Evolutionary conservation across 2,888 invertebrate species (phyloP).

Genomic region (Adelphocoris suturalis): DNA sequence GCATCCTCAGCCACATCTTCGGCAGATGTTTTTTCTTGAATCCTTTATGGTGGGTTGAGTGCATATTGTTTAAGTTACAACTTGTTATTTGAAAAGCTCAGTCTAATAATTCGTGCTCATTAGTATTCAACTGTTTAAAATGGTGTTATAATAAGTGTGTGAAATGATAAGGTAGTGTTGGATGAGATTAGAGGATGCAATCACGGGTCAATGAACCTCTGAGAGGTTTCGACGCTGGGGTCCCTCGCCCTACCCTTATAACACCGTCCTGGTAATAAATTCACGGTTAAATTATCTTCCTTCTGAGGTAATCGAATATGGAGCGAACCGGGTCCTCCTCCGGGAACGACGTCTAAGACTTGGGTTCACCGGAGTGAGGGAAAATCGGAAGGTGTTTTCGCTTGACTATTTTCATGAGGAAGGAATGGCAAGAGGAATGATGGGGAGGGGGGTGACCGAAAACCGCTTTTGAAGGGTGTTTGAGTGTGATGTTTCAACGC

Average conservation of each 20-base stretch:
- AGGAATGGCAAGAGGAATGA: not conserved
- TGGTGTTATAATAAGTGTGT: too few species aligned
- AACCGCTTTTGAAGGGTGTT: conserved; percentile 37
- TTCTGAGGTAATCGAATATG: conserved; percentile 28
- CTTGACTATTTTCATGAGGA: conserved; percentile 30
- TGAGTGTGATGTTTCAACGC: conserved; percentile 18
- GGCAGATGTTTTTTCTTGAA: too few species aligned
- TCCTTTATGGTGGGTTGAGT: too few species aligned
- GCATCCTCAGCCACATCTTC: too few species aligned
- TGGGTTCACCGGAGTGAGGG: conserved; percentile 12
- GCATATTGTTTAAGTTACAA: too few species aligned
- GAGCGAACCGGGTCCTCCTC: conserved; percentile 31
- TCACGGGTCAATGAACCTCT: conserved; percentile 25
- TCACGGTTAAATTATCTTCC: conserved; percentile 67
- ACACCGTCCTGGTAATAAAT: conserved; percentile 54
- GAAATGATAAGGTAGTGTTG: too few species aligned
- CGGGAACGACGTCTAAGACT: conserved; percentile 17
- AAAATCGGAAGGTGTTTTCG: conserved; percentile 28
- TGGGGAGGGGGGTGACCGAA: not conserved
- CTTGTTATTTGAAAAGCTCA: too few species aligned
- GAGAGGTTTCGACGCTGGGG: not conserved
- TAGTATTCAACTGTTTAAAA: too few species aligned
- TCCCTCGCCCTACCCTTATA: conserved; percentile 42
- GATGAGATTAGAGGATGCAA: not conserved
- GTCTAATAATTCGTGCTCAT: too few species aligned